These are phyloP conservation scores for Lasioglossum oenotherae DNA, from an alignment of 2,888 invertebrate species.

Conservation along the genomic window DNA sequence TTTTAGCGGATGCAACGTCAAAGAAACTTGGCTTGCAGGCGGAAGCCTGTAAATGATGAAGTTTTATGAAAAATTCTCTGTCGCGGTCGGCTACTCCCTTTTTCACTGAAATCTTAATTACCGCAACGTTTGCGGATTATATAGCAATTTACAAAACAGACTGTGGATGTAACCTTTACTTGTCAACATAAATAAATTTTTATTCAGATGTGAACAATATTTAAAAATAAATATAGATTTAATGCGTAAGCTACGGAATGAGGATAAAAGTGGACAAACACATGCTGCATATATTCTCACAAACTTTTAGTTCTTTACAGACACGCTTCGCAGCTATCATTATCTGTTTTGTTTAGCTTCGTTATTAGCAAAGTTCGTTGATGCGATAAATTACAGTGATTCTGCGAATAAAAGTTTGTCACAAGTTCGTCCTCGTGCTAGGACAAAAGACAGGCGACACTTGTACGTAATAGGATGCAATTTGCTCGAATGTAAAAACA, in stretches of 20 bases:
- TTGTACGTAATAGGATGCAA: neutral
- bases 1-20: slow-evolving; percentile 2
- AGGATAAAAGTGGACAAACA: neutral
- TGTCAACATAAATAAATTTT: no score
- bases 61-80: neutral
- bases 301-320: neutral
- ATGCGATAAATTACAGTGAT: neutral
- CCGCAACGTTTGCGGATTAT: no score
- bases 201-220: neutral
- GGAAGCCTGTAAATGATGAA: neutral
- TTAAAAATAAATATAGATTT: neutral
- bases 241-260: neutral
- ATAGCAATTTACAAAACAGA: no score
- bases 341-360: neutral
- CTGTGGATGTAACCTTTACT: no score
- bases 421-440: neutral
- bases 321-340: neutral
- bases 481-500: neutral
- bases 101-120: no score
- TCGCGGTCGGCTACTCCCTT: neutral
- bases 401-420: neutral
- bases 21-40: neutral
- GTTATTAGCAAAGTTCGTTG: neutral
- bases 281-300: neutral
- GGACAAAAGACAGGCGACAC: neutral